Evolutionary conservation across 2,113 vertebrate genomes (phyloP).

Genomic region (Coracopsis vasa): DNA sequence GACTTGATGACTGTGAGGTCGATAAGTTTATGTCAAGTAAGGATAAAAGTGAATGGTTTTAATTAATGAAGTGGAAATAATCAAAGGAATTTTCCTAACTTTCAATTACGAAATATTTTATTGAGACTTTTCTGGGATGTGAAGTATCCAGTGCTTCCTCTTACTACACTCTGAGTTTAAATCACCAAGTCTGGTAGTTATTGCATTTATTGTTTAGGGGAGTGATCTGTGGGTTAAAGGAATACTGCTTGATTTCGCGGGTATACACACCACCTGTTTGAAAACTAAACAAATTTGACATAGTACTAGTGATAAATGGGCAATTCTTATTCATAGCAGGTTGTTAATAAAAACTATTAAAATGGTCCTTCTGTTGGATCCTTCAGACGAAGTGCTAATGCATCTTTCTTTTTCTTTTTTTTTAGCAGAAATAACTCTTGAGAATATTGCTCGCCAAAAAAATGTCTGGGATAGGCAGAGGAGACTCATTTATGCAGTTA

Average conservation of each 20-base stretch:
- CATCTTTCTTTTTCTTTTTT: not conserved
- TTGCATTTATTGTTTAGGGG: not conserved
- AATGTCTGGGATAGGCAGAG: not conserved
- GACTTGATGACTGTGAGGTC: not conserved
- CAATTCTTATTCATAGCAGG: not conserved
- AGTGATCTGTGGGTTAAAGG: not conserved
- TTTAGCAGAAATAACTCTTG: not conserved
- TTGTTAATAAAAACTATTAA: not conserved
- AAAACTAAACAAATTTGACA: not conserved
- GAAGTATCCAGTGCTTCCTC: not conserved
- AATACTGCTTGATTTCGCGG: not conserved
- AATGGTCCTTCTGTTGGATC: not conserved
- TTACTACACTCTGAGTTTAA: not conserved
- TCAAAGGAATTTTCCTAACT: not conserved
- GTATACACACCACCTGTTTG: accelerated
- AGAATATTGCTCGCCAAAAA: not conserved
- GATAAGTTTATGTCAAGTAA: not conserved
- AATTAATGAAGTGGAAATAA: not conserved
- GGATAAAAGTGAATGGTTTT: not conserved
- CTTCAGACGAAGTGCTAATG: not conserved
- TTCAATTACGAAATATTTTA: not conserved
- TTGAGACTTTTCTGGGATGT: not conserved
- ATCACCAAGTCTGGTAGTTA: not conserved
- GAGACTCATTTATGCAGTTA: not conserved
- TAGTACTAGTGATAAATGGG: not conserved